A percentile compares a stretch with the other conserved stretches of the same genome.
These are phyloP conservation scores for Sarcophaga rosellei DNA, from an alignment of 2,888 invertebrate genomes.

Conservation along the genomic window DNA sequence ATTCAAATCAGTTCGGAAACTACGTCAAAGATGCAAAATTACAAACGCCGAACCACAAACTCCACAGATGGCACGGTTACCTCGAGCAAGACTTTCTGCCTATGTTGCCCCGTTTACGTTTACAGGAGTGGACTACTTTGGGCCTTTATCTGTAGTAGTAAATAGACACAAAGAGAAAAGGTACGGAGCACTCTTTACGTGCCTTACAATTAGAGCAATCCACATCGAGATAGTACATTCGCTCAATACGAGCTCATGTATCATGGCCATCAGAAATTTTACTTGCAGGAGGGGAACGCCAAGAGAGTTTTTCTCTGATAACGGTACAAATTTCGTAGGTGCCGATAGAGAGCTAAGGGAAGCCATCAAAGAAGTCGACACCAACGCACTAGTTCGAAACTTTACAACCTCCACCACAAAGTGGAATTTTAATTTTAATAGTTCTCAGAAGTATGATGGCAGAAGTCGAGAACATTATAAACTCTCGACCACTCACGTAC, in stretches of 20 bases:
- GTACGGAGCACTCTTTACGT: conserved; percentile 46
- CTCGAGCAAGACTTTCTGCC: neutral
- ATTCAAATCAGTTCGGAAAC: conserved; percentile 3
- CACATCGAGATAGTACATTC: conserved; percentile 20
- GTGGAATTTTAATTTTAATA: too few relatives aligned
- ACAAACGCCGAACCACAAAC: neutral
- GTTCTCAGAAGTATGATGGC: too few relatives aligned
- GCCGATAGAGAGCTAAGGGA: conserved; percentile 38
- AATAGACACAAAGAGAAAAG: conserved; percentile 36
- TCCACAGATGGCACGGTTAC: conserved; percentile 20
- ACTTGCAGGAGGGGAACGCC: conserved; percentile 58
- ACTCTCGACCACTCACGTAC: too few relatives aligned
- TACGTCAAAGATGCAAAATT: conserved; percentile 6
- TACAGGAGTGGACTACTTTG: conserved; percentile 35
- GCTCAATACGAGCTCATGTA: conserved; percentile 49
- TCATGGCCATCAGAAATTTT: conserved; percentile 60
- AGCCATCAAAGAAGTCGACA: too few relatives aligned
- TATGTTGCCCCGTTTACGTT: conserved; percentile 26
- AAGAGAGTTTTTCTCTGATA: conserved; percentile 56
- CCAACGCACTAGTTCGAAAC: neutral
- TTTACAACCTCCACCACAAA: neutral
- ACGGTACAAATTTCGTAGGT: conserved; percentile 53
- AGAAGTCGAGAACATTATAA: too few relatives aligned
- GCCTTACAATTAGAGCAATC: conserved; percentile 27
- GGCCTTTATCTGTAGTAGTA: conserved; percentile 31